Evolutionary conservation across 2,888 invertebrate species (phyloP).

Genomic region (Odontomyia ornata): DNA sequence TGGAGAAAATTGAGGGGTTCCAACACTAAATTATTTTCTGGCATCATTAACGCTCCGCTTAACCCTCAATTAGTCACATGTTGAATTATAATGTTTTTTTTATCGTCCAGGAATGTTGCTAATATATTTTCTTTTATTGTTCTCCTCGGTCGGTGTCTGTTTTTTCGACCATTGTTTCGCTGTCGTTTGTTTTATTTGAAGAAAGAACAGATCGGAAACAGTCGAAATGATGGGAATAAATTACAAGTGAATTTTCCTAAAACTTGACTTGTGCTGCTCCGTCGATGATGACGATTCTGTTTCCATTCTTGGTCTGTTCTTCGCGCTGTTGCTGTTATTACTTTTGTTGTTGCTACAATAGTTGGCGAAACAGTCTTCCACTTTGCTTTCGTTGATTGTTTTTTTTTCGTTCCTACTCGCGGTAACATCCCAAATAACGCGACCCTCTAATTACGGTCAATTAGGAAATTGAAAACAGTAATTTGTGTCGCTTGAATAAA

Average conservation of each 20-base stretch:
- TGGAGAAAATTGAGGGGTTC: constrained; percentile 13
- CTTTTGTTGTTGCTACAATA: neutral
- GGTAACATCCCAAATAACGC: constrained; percentile 37
- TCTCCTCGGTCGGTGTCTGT: neutral
- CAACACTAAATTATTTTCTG: neutral
- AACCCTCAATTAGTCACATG: constrained; percentile 36
- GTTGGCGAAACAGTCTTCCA: neutral
- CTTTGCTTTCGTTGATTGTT: neutral
- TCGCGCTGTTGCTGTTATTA: neutral
- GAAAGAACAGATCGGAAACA: neutral
- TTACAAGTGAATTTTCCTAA: constrained; percentile 27
- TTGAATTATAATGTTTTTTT: constrained; percentile 19
- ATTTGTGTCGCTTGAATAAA: constrained; percentile 42
- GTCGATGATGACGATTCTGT: neutral
- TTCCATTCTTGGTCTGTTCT: constrained; percentile 7
- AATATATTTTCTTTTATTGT: neutral
- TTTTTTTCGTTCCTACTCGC: constrained; percentile 1
- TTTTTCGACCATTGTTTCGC: neutral
- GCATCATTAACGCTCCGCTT: constrained; percentile 30
- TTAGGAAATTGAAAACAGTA: constrained; percentile 42
- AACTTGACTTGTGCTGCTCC: constrained; percentile 13
- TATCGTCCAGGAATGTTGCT: neutral
- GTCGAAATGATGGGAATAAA: constrained; percentile 26
- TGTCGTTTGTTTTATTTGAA: constrained; percentile 6
- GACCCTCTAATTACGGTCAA: constrained; percentile 41